Evolutionary conservation across 2,113 vertebrate species (phyloP).

Genomic region (Actenoides hombroni): DNA sequence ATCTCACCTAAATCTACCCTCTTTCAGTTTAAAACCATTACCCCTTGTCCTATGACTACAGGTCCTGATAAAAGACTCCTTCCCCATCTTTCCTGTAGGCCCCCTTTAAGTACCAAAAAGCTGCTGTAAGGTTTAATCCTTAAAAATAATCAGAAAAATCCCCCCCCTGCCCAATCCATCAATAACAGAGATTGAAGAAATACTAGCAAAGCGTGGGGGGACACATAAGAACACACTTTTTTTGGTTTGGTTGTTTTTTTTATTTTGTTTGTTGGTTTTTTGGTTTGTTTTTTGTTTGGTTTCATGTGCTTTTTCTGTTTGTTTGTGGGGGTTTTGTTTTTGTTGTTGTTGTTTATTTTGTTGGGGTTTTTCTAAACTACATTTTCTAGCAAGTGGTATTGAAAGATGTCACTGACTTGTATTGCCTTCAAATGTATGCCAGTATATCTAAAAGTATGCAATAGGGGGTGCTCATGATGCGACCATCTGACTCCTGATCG

Average conservation of each 20-base stretch:
- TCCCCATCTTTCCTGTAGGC: background rate
- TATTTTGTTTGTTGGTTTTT: too few species aligned
- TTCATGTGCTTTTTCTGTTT: too few species aligned
- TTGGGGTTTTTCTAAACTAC: background rate
- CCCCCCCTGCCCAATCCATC: fast-evolving
- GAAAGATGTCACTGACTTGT: background rate
- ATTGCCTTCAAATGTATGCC: background rate
- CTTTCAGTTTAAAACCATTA: background rate
- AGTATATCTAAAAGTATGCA: background rate
- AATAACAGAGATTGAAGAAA: background rate
- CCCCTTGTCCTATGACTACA: background rate
- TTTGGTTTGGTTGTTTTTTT: too few species aligned
- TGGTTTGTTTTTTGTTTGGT: too few species aligned
- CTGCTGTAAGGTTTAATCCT: background rate
- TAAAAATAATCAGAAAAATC: background rate
- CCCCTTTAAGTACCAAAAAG: background rate
- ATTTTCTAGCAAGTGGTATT: background rate
- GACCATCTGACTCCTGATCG: background rate
- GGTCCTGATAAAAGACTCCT: background rate
- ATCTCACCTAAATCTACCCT: background rate
- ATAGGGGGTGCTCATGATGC: background rate
- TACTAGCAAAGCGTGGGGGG: background rate
- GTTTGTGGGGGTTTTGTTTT: too few species aligned
- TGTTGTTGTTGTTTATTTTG: background rate
- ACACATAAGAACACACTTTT: background rate